phyloP scores from a whole-genome alignment of 2,888 invertebrate species.

The Lasioglossum calceatum region DNA sequence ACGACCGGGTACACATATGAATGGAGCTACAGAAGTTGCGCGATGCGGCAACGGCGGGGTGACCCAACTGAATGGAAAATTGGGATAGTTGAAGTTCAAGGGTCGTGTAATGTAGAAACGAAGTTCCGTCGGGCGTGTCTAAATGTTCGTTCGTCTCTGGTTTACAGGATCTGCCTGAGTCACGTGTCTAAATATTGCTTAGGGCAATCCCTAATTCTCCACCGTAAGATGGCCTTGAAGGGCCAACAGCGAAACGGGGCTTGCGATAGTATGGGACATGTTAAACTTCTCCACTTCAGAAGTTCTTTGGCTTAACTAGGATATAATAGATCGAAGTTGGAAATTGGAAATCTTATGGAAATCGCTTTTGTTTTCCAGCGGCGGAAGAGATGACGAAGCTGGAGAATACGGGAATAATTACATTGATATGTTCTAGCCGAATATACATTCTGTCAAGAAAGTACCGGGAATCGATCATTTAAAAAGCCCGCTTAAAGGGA shows the following conservation, averaged over 20 bases:
- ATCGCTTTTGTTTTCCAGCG: neutral
- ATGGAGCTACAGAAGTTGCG: neutral
- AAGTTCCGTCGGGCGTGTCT: neutral
- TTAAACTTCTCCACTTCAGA: neutral
- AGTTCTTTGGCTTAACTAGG: neutral
- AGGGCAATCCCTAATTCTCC: neutral
- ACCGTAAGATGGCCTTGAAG: neutral
- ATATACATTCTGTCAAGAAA: no score
- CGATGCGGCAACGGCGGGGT: neutral
- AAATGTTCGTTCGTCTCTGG: neutral
- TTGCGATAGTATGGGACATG: neutral
- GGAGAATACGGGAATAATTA: neutral
- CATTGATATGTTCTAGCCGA: neutral
- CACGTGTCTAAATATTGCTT: neutral
- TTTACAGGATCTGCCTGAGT: neutral
- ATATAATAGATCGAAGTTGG: conserved; percentile 4
- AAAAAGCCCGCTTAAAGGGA: no score
- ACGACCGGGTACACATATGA: neutral
- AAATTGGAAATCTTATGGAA: conserved; percentile 1
- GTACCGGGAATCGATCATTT: no score
- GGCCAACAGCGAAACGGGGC: neutral
- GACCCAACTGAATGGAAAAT: conserved; percentile 2
- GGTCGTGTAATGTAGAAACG: neutral
- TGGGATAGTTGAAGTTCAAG: conserved; percentile 3
- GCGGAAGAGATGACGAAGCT: neutral